These are phyloP conservation scores for Euthynnus affinis DNA, from an alignment of 2,797 vertebrate species.

Conservation along the genomic window DNA sequence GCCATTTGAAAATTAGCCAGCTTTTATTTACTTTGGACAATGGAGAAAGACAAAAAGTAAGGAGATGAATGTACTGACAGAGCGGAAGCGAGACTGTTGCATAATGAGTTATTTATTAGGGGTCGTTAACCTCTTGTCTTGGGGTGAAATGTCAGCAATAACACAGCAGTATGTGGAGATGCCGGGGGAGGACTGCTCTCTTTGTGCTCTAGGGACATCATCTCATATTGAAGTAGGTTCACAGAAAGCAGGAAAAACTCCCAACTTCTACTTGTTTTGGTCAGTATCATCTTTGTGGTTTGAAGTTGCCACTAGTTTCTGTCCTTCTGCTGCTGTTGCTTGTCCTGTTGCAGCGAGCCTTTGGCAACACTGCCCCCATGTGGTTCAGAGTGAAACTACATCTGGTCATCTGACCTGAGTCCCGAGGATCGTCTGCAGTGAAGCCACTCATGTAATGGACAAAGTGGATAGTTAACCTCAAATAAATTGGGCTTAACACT, in stretches of 20 bases:
- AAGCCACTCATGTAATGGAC: neutral
- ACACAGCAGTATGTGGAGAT: conserved; percentile 26
- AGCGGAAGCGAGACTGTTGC: conserved; percentile 47
- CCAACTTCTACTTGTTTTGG: conserved; percentile 39
- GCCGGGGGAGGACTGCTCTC: neutral
- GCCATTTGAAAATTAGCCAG: conserved; percentile 39
- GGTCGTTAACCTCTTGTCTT: conserved; percentile 65
- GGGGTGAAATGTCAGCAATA: conserved; percentile 56
- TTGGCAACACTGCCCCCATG: conserved; percentile 79
- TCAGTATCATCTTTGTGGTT: conserved; percentile 42
- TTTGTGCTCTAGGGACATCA: neutral
- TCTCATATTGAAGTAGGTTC: conserved; percentile 7
- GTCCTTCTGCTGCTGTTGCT: conserved; percentile 56
- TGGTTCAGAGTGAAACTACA: conserved; percentile 46
- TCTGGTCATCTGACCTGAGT: conserved; percentile 7
- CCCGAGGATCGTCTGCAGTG: neutral
- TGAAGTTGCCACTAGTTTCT: conserved; percentile 54
- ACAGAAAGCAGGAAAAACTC: conserved; percentile 26
- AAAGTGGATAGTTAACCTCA: neutral
- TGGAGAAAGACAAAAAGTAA: conserved; percentile 11
- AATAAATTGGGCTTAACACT: neutral
- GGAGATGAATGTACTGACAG: conserved; percentile 23
- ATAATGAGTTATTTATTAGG: conserved; percentile 71
- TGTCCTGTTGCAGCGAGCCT: conserved; percentile 47
- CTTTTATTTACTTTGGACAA: conserved; percentile 36